phyloP scores from a whole-genome alignment of 37 sponge, comb jelly and placozoan species.

The Bolinopsis microptera region DNA sequence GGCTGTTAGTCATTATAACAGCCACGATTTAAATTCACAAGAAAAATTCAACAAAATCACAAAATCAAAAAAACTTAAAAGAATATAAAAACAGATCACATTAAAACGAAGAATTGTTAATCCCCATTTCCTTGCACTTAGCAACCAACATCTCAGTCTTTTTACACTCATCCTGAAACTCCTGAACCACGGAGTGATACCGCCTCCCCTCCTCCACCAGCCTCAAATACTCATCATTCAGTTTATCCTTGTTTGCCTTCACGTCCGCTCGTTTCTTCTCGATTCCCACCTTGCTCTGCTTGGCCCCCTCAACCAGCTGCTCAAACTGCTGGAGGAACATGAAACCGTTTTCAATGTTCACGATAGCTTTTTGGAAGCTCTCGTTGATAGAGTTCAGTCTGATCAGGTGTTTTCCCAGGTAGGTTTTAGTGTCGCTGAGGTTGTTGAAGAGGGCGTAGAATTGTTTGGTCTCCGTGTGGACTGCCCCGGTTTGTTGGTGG shows the following conservation, averaged over 20 bases:
- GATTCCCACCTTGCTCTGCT: slow-evolving; percentile 76
- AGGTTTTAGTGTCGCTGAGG: slow-evolving; percentile 87
- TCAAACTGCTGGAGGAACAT: slow-evolving; percentile 84
- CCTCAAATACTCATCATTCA: slow-evolving; percentile 77
- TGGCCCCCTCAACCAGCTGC: slow-evolving; percentile 81
- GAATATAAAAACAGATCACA: neutral
- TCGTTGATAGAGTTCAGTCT: slow-evolving; percentile 88
- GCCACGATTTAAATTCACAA: too few relatives aligned
- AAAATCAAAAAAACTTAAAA: neutral
- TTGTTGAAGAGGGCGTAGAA: slow-evolving; percentile 96
- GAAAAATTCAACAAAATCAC: neutral
- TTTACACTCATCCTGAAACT: slow-evolving; percentile 95
- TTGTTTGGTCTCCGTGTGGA: slow-evolving; percentile 92
- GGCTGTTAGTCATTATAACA: too few relatives aligned
- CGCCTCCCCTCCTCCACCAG: slow-evolving; percentile 87
- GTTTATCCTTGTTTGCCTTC: slow-evolving; percentile 75
- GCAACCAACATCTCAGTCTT: slow-evolving; percentile 83
- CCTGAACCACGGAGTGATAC: slow-evolving; percentile 84
- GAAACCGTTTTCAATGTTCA: slow-evolving; percentile 78
- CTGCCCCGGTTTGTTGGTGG: slow-evolving; percentile 68
- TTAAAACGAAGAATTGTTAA: neutral
- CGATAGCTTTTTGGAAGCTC: slow-evolving; percentile 88
- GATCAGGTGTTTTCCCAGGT: slow-evolving; percentile 85
- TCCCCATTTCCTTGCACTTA: slow-evolving; percentile 75
- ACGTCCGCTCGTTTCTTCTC: slow-evolving; percentile 73